Evolutionary conservation across 2,113 vertebrate species (phyloP).

Genomic region (Calonectris borealis): DNA sequence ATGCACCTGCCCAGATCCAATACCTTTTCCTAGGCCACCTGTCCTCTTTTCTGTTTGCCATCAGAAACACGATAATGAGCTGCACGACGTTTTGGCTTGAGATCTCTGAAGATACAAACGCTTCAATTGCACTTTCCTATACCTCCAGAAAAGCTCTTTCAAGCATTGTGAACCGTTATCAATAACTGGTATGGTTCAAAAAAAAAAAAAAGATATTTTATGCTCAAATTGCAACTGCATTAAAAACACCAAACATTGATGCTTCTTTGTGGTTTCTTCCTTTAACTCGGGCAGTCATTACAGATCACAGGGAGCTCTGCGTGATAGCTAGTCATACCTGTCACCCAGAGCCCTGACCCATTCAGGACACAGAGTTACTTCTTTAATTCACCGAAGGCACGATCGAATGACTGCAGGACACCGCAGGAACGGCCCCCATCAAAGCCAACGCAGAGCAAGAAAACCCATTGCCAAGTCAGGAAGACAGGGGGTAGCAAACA

Average conservation of each 20-base stretch:
- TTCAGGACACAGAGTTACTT: background rate
- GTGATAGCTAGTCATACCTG: background rate
- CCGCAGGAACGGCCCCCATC: background rate
- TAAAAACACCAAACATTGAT: background rate
- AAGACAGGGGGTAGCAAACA: background rate
- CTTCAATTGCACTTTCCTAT: background rate
- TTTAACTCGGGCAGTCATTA: background rate
- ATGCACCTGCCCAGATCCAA: background rate
- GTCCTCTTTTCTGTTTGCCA: background rate
- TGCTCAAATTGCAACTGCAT: background rate
- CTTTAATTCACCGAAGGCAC: background rate
- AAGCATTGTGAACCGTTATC: constrained; percentile 18
- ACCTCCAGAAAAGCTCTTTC: background rate
- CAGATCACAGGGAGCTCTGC: background rate
- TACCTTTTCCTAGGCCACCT: background rate
- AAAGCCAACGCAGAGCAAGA: background rate
- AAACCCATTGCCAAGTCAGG: fast-evolving
- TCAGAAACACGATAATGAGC: background rate
- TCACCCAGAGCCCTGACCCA: background rate
- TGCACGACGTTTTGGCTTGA: background rate
- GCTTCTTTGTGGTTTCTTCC: background rate
- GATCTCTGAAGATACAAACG: background rate
- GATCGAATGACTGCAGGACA: background rate
- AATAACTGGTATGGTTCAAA: background rate
- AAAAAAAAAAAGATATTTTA: background rate